Evolutionary conservation across 2,888 invertebrate genomes (phyloP).

Genomic region (Pycnomerus fuliginosus): DNA sequence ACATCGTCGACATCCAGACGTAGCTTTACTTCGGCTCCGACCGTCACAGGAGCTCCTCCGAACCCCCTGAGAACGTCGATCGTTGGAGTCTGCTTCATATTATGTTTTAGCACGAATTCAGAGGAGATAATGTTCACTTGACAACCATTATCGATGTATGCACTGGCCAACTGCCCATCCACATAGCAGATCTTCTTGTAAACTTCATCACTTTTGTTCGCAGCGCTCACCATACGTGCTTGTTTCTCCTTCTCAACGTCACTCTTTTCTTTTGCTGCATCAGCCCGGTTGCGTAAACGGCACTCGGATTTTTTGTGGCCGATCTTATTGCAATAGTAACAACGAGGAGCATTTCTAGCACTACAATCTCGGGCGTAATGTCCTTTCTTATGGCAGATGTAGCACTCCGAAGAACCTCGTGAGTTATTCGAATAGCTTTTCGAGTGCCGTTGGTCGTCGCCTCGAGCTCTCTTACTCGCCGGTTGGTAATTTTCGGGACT

Average conservation of each 20-base stretch:
- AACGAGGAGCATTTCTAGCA: background rate
- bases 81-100: background rate
- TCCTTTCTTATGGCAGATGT: background rate
- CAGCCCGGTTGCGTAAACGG: no score
- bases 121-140: background rate
- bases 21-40: background rate
- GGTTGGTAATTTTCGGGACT: no score
- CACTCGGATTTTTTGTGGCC: background rate
- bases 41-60: conserved; percentile 2
- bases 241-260: background rate
- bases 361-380: background rate
- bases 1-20: conserved; percentile 6
- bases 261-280: background rate
- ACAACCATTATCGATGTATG: background rate
- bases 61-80: conserved; percentile 11
- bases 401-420: no score
- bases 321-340: background rate
- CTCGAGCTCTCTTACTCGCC: no score
- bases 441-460: no score
- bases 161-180: no score
- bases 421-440: no score
- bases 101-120: background rate
- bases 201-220: background rate
- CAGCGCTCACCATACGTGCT: background rate
- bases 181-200: background rate